Percentiles rank a stretch among this genome's conserved stretches.
Conservation (phyloP, 2,113 vertebrate genomes). For the Ptychochromis oligacanthus region DNA sequence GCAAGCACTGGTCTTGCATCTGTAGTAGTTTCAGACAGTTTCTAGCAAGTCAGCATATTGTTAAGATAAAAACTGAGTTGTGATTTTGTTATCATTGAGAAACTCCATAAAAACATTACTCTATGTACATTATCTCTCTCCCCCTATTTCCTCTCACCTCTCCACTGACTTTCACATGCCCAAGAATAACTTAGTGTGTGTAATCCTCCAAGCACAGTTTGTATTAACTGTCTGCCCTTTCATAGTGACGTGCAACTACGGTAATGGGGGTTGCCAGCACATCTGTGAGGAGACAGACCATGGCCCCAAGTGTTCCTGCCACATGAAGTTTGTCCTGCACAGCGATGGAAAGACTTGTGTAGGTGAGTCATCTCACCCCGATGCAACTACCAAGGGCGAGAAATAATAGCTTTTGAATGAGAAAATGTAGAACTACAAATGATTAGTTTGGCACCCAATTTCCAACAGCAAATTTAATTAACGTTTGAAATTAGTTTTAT, state of each 20-base stretch:
- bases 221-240: conserved; percentile 35
- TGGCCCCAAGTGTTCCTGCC: conserved; percentile 93
- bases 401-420: conserved; percentile 21
- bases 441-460: conserved; percentile 21
- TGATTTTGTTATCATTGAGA: neutral
- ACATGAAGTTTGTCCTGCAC: conserved; percentile 95
- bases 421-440: neutral
- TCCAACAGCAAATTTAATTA: conserved; percentile 42
- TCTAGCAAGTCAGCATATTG: neutral
- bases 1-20: neutral
- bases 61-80: too few species aligned
- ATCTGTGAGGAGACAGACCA: conserved; percentile 96
- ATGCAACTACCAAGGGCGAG: conserved; percentile 6
- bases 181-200: neutral
- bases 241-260: conserved; percentile 98
- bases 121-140: neutral
- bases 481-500: conserved; percentile 35
- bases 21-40: neutral
- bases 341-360: conserved; percentile 95
- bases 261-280: conserved; percentile 97
- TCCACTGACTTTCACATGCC: neutral
- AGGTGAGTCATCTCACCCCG: conserved; percentile 84
- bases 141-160: conserved; percentile 2
- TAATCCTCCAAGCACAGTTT: neutral
- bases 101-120: neutral